Evolutionary conservation across 2,888 invertebrate species (phyloP).

Genomic region (Galerucella calmariensis): DNA sequence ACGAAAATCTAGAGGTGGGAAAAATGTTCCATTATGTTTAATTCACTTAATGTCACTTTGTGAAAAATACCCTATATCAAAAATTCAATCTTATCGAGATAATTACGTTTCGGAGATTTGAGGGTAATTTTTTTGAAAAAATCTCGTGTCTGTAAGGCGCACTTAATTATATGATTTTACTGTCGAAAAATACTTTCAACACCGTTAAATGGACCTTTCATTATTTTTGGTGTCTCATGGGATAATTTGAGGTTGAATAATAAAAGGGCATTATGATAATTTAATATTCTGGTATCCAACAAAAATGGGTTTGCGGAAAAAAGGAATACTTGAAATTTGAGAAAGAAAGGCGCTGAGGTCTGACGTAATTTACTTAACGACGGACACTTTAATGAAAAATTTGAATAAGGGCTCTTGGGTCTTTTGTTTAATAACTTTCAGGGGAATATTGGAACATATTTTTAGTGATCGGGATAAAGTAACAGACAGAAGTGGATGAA

Average conservation of each 20-base stretch:
- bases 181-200: no score
- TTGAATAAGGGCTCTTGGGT: slow-evolving; percentile 11
- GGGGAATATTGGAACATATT: slow-evolving; percentile 1
- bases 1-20: no score
- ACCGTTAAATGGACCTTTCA: not conserved
- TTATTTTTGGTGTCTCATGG: not conserved
- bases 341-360: not conserved
- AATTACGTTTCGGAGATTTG: no score
- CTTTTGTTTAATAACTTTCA: slow-evolving; percentile 5
- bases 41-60: no score
- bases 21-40: no score
- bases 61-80: no score
- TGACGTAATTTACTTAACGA: slow-evolving; percentile 16
- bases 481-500: not conserved
- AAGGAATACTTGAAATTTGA: slow-evolving; percentile 1
- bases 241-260: slow-evolving; percentile 31
- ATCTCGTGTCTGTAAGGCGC: no score
- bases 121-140: no score
- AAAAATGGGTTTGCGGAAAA: not conserved
- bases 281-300: slow-evolving; percentile 15
- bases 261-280: slow-evolving; percentile 33
- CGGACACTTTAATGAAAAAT: slow-evolving; percentile 12
- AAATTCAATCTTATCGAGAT: no score
- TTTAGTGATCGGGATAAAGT: not conserved
- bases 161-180: no score